Percentiles rank a stretch among this genome's conserved stretches.
Conservation (phyloP, 2,797 vertebrate genomes). For the Geotrypetes seraphini region DNA sequence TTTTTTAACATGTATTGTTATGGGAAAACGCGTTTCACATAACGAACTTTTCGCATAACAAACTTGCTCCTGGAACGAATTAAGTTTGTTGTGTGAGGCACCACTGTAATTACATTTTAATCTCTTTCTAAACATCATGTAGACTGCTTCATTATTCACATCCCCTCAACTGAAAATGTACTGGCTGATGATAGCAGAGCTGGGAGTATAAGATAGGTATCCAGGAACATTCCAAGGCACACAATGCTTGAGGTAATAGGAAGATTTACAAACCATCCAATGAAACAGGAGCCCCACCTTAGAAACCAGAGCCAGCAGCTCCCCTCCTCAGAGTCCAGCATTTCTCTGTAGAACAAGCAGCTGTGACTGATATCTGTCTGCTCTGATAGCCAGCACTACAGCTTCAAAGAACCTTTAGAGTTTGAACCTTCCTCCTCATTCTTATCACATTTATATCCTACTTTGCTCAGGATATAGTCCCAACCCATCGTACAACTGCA, state of each 20-base stretch:
- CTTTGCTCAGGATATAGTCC: constrained; percentile 13
- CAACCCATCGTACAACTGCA: constrained; percentile 4
- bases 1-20: too few species aligned
- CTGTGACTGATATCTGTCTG: constrained; percentile 23
- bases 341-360: constrained; percentile 25
- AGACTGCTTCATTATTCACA: too few species aligned
- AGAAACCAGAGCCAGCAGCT: constrained; percentile 20
- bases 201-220: too few species aligned
- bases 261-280: constrained; percentile 19
- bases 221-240: too few species aligned
- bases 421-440: constrained; percentile 13
- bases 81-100: too few species aligned
- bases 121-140: too few species aligned
- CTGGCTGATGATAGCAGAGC: too few species aligned
- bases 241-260: neutral
- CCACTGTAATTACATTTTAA: too few species aligned
- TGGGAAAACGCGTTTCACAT: too few species aligned
- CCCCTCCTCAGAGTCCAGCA: constrained; percentile 21
- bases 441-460: constrained; percentile 27
- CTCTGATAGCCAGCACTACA: constrained; percentile 23
- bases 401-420: constrained; percentile 36
- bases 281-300: constrained; percentile 12
- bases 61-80: too few species aligned
- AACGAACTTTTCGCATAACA: too few species aligned
- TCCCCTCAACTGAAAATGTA: too few species aligned